Evolutionary conservation across 2,888 invertebrate species (phyloP).

Genomic region (Fragum fragum): DNA sequence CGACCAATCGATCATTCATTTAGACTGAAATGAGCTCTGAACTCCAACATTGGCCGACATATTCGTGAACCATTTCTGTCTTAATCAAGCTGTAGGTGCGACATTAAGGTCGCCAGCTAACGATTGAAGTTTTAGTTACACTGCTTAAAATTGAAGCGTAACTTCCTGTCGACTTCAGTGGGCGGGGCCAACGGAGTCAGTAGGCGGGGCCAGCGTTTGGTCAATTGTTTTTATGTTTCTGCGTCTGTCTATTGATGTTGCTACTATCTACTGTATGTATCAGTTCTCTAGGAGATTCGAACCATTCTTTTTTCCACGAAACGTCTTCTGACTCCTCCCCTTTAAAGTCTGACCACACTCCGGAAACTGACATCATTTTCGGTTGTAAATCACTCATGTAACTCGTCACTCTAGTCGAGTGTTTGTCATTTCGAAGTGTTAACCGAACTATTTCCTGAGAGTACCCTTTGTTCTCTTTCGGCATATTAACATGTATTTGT

Average conservation of each 20-base stretch:
- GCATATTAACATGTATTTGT: constrained; percentile 65
- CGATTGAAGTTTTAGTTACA: too few relatives aligned
- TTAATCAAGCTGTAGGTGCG: too few relatives aligned
- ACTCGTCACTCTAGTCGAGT: constrained; percentile 73
- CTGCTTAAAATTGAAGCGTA: too few relatives aligned
- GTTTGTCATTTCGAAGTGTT: constrained; percentile 75
- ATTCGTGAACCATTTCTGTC: too few relatives aligned
- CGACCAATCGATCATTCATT: too few relatives aligned
- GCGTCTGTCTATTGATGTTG: constrained; percentile 37
- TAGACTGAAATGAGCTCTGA: too few relatives aligned
- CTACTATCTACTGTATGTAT: constrained; percentile 48
- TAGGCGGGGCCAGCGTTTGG: too few relatives aligned
- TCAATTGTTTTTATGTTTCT: too few relatives aligned
- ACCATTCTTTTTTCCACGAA: constrained; percentile 17
- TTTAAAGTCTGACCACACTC: constrained; percentile 11
- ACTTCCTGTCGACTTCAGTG: too few relatives aligned
- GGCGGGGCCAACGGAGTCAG: too few relatives aligned
- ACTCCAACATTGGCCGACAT: too few relatives aligned
- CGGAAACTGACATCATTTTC: background rate
- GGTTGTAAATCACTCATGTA: constrained; percentile 77
- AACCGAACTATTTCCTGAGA: constrained; percentile 72
- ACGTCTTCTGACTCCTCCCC: background rate
- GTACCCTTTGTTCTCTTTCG: constrained; percentile 59
- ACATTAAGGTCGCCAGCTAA: too few relatives aligned
- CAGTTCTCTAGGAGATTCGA: constrained; percentile 44